Percentiles rank a stretch among this genome's conserved stretches.
Evolutionary conservation across 2,888 invertebrate genomes (phyloP).

Genomic region (Protonemura montana): DNA sequence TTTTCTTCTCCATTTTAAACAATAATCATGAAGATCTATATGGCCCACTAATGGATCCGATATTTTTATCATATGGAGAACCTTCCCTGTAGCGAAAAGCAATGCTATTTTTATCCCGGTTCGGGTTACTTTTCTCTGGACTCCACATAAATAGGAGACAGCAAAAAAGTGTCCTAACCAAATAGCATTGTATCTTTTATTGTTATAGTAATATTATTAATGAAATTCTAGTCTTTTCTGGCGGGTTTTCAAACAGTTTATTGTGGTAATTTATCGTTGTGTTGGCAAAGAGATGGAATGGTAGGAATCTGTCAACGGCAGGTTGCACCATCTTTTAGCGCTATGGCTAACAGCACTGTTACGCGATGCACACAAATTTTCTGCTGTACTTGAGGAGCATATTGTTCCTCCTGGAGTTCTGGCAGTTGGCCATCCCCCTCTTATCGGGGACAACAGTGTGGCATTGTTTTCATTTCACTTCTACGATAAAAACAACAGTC

Average conservation of each 20-base stretch:
- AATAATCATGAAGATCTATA: slow-evolving; percentile 7
- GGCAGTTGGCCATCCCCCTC: not conserved
- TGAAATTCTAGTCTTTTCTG: slow-evolving; percentile 1
- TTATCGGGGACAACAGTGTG: not conserved
- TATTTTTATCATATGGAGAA: not conserved
- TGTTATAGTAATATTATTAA: slow-evolving; percentile 25
- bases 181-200: slow-evolving; percentile 10
- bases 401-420: not conserved
- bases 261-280: slow-evolving; percentile 10
- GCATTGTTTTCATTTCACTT: not conserved
- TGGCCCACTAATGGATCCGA: not conserved
- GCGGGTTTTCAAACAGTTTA: slow-evolving; percentile 19
- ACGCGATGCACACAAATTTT: not conserved
- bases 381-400: not conserved
- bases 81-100: not conserved
- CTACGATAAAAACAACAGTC: not conserved
- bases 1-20: not conserved
- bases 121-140: not conserved
- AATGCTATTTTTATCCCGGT: not conserved
- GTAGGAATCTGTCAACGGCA: slow-evolving; percentile 16
- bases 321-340: not conserved
- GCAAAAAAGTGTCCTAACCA: not conserved
- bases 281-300: not conserved
- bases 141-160: not conserved
- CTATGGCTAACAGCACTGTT: not conserved